Percentiles rank a stretch among this genome's conserved stretches.
Conservation (phyloP, 2,888 invertebrate genomes). For the Temnothorax rugatulus region DNA sequence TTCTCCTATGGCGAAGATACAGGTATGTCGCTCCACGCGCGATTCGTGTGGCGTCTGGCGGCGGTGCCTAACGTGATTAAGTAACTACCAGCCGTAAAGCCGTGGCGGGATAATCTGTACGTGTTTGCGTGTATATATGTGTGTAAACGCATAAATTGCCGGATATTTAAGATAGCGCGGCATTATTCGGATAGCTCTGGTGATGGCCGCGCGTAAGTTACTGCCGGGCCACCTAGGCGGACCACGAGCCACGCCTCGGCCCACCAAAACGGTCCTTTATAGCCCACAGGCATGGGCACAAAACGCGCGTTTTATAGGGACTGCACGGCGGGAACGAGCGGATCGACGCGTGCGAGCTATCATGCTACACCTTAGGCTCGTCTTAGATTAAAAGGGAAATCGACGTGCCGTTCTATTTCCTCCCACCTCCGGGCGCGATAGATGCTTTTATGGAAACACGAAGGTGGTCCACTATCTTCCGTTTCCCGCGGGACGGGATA, state of each 20-base stretch:
- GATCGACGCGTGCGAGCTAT: constrained; percentile 75
- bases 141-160: constrained; percentile 82
- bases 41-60: constrained; percentile 42
- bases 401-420: constrained; percentile 71
- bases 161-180: constrained; percentile 82
- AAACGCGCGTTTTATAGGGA: constrained; percentile 73
- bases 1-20: constrained; percentile 13
- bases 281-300: constrained; percentile 66
- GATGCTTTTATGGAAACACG: constrained; percentile 68
- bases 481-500: constrained; percentile 54
- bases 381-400: constrained; percentile 73
- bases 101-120: constrained; percentile 78
- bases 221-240: constrained; percentile 80
- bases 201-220: constrained; percentile 81
- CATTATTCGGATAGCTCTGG: constrained; percentile 81
- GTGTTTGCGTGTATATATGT: not conserved
- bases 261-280: constrained; percentile 72
- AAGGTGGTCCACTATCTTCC: constrained; percentile 72
- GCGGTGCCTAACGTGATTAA: constrained; percentile 79
- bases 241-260: constrained; percentile 72
- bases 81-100: constrained; percentile 81
- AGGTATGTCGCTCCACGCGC: constrained; percentile 37
- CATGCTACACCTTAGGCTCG: constrained; percentile 50
- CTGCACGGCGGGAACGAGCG: constrained; percentile 47
- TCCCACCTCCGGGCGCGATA: constrained; percentile 59